A percentile compares a stretch with the other conserved stretches of the same genome.
phyloP scores from a whole-genome alignment of 2,113 vertebrate genomes.

The Redunca redunca region DNA sequence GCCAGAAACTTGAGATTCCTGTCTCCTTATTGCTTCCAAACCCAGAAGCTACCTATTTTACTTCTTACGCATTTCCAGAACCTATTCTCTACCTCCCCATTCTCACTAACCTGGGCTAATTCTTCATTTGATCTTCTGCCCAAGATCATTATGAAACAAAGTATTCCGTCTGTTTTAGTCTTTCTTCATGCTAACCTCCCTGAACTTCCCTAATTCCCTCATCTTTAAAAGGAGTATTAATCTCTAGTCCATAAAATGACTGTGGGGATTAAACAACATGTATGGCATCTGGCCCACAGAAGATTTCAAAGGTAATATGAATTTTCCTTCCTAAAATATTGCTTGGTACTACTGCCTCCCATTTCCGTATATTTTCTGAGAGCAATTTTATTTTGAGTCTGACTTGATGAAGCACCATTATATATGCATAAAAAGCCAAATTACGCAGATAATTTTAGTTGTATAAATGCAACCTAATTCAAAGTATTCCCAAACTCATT shows the following conservation, averaged over 20 bases:
- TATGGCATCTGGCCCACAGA: neutral
- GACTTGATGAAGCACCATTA: slow-evolving; percentile 45
- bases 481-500: slow-evolving; percentile 30
- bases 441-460: slow-evolving; percentile 47
- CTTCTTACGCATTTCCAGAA: neutral
- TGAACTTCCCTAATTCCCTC: neutral
- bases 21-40: neutral
- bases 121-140: neutral
- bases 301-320: neutral
- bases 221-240: neutral
- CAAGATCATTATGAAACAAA: neutral
- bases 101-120: neutral
- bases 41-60: neutral
- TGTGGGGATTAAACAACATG: neutral
- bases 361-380: slow-evolving; percentile 37
- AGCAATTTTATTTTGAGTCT: slow-evolving; percentile 40
- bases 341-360: neutral
- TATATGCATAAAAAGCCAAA: slow-evolving; percentile 39
- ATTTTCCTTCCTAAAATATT: slow-evolving; percentile 37
- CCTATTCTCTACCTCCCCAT: neutral
- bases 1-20: neutral
- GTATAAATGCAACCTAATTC: slow-evolving; percentile 46
- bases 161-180: neutral
- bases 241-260: neutral
- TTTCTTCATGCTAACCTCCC: neutral